Percentiles rank a stretch among this genome's conserved stretches.
These are phyloP conservation scores for Brachyhypopomus occidentalis DNA, from an alignment of 2,113 vertebrate genomes.

Conservation along the genomic window DNA sequence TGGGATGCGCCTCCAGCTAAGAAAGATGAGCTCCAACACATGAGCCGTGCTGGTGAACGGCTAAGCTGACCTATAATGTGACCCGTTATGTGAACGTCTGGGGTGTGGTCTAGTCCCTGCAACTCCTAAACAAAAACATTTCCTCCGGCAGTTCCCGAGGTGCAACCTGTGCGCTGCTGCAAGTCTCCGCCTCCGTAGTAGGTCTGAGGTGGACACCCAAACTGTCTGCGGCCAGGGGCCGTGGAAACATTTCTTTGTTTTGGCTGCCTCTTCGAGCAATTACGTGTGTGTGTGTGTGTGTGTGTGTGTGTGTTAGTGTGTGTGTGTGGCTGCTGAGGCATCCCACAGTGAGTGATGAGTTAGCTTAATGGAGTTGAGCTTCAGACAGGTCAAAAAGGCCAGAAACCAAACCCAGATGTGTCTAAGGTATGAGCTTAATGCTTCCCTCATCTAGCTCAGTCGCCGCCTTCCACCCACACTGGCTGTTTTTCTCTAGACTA, in stretches of 20 bases:
- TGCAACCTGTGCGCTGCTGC: slow-evolving; percentile 10
- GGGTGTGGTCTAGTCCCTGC: slow-evolving; percentile 9
- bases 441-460: slow-evolving; percentile 32
- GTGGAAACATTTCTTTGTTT: background rate
- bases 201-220: slow-evolving; percentile 53
- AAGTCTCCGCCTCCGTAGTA: slow-evolving; percentile 24
- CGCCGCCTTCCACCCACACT: slow-evolving; percentile 1
- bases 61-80: background rate
- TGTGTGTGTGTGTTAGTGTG: no score
- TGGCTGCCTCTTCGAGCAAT: background rate
- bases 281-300: no score
- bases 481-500: background rate
- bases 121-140: slow-evolving; percentile 30
- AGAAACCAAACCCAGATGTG: slow-evolving; percentile 77
- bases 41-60: background rate
- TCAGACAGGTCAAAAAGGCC: slow-evolving; percentile 64
- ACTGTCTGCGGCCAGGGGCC: background rate
- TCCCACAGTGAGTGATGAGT: slow-evolving; percentile 50
- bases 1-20: background rate
- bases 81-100: slow-evolving; percentile 31
- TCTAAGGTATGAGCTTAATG: slow-evolving; percentile 49
- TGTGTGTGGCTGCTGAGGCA: background rate
- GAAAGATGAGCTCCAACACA: slow-evolving; percentile 31
- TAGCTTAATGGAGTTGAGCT: slow-evolving; percentile 62
- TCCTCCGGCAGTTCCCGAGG: slow-evolving; percentile 13